Evolutionary conservation across 2,888 invertebrate species (phyloP), one percentile per base, ranked within the genome.

Genomic region (Orthonevra nobilis): DNA sequence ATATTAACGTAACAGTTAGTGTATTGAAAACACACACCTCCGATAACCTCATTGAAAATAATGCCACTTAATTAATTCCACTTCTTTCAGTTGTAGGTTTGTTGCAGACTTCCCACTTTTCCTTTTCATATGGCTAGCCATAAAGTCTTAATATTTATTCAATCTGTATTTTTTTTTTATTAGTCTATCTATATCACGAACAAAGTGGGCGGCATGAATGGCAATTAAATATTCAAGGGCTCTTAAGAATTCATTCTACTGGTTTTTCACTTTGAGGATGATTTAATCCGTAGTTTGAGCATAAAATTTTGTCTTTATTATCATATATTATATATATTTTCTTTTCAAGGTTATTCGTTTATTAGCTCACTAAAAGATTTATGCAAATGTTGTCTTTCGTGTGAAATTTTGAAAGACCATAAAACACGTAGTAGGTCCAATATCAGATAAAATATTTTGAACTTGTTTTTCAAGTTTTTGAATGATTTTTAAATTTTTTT

Each of bases 181-280:
- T 42, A 17, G 17, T 10, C 17, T 30, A 14, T 17, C 4, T 19
- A 7, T 14, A 7, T 2, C 64, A 52, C 52, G 52, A 26, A 42
- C 42, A 32, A 42, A 17, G 64, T 64, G 64, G 64, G 52, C 1
- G 15, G 17, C 7, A 17, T 19, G n/a, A n/a, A 34, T n/a, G 17
- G 20, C 40, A 14, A 30, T 50, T 34, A 32, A 64, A 19, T 52
- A 34, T 52, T 52, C 50, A 50, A 32, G 63, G 32, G 30, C 23
- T 40, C 30, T 63, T 50, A 30, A 19, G 36, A 61, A 61, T 48
- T 36, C 20, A 44, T 38, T 46, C 26, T 10, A 46, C 10, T 40
- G 38, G 28, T 40, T 48, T 48, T 26, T n/a, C n/a, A n/a, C n/a
- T n/a, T n/a, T n/a, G n/a, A n/a, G n/a, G n/a, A n/a, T n/a, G n/a